Percentiles rank a stretch among this genome's conserved stretches.
These are phyloP conservation scores for Tryphoninae sp. DNA, from an alignment of 2,888 invertebrate genomes.

Conservation along the genomic window DNA sequence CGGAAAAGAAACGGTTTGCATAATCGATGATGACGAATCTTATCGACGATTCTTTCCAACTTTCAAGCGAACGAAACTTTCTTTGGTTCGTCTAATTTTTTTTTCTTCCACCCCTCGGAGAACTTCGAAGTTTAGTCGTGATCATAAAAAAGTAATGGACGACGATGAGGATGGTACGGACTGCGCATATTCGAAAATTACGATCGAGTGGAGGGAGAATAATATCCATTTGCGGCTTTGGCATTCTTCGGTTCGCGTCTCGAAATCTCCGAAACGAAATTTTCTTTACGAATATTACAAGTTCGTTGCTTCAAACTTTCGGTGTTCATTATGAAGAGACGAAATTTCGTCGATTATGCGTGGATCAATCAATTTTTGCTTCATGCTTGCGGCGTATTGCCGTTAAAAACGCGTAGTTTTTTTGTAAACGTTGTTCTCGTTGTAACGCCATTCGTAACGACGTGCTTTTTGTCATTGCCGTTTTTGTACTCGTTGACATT, in stretches of 20 bases:
- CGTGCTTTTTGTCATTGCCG: slow-evolving; percentile 22
- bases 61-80: not conserved
- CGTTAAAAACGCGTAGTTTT: not conserved
- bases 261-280: not conserved
- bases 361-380: slow-evolving; percentile 33
- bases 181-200: slow-evolving; percentile 24
- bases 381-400: slow-evolving; percentile 24
- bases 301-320: not conserved
- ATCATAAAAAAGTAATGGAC: not conserved
- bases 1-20: not conserved
- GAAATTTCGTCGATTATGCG: slow-evolving; percentile 30
- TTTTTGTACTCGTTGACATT: slow-evolving; percentile 20
- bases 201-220: not conserved
- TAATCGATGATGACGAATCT: slow-evolving; percentile 17
- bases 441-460: slow-evolving; percentile 7
- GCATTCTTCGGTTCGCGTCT: not conserved
- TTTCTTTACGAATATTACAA: not conserved
- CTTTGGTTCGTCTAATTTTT: not conserved
- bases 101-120: not conserved
- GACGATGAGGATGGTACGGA: not conserved
- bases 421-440: not conserved
- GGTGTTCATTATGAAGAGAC: slow-evolving; percentile 21
- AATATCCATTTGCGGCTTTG: not conserved
- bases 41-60: not conserved
- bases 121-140: not conserved